These are phyloP conservation scores for Brachyptera putata DNA, from an alignment of 2,888 invertebrate species.

Conservation along the genomic window DNA sequence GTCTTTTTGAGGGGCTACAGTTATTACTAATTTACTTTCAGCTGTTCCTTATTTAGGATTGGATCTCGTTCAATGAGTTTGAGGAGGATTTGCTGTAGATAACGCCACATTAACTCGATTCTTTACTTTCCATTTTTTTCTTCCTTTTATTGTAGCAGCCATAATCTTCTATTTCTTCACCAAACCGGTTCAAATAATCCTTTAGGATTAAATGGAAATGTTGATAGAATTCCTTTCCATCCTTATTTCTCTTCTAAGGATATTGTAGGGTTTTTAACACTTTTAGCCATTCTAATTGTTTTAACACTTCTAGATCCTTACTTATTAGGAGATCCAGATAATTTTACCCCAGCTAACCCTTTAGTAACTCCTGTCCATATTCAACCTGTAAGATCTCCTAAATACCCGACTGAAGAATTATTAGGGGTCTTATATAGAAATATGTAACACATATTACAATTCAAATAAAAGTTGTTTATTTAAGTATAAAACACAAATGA, in stretches of 20 bases:
- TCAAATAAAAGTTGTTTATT: too few relatives aligned
- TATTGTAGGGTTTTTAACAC: too few relatives aligned
- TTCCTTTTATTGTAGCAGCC: conserved; percentile 63
- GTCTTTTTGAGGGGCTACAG: conserved; percentile 75
- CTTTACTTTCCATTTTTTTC: conserved; percentile 67
- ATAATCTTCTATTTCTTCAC: conserved; percentile 60
- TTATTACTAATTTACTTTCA: too few relatives aligned
- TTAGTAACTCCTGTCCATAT: conserved; percentile 68
- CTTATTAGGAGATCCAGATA: too few relatives aligned
- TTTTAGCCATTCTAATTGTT: too few relatives aligned
- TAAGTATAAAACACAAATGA: too few relatives aligned
- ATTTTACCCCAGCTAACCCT: conserved; percentile 68
- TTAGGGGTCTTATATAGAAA: too few relatives aligned
- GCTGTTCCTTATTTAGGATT: conserved; percentile 61
- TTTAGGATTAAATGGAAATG: conserved; percentile 59
- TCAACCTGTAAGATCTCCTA: too few relatives aligned
- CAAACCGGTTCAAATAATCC: conserved; percentile 66
- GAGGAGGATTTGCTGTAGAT: conserved; percentile 71
- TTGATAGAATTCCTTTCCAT: conserved; percentile 66
- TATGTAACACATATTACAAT: too few relatives aligned
- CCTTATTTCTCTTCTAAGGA: too few relatives aligned
- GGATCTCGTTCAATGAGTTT: conserved; percentile 63
- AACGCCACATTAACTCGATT: conserved; percentile 73
- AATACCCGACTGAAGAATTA: too few relatives aligned
- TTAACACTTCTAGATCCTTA: too few relatives aligned